These are phyloP conservation scores for Halictus rubicundus DNA, from an alignment of 1,140 invertebrate species.

Conservation along the genomic window DNA sequence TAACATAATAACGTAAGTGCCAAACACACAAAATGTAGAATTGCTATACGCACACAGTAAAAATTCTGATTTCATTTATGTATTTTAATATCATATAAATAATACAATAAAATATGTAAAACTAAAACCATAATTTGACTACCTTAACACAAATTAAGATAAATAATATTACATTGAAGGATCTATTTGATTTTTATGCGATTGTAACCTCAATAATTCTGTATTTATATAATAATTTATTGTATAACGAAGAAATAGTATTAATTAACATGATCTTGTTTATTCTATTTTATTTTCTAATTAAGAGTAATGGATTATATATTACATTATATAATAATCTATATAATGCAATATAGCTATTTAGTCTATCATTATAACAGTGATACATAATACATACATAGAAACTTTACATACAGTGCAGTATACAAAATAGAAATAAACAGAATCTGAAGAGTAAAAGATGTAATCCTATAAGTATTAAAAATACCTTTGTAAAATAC, in stretches of 20 bases:
- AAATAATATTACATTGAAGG: slow-evolving; percentile 20
- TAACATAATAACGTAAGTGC: slow-evolving; percentile 52
- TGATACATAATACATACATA: not conserved
- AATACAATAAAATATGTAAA: slow-evolving; percentile 3
- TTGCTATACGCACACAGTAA: slow-evolving; percentile 11
- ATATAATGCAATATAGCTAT: not conserved
- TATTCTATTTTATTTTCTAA: not conserved
- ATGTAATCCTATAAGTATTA: not conserved
- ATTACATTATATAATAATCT: too few species aligned
- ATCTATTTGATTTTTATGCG: not conserved
- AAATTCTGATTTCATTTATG: slow-evolving; percentile 20
- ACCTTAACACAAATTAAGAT: not conserved
- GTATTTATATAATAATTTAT: slow-evolving; percentile 13
- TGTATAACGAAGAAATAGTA: slow-evolving; percentile 1
- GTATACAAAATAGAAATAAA: not conserved
- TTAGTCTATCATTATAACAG: not conserved
- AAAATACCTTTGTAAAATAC: not conserved
- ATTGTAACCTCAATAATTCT: not conserved
- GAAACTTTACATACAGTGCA: not conserved
- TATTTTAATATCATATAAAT: slow-evolving; percentile 16
- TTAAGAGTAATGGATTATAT: not conserved
- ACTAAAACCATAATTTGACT: slow-evolving; percentile 8
- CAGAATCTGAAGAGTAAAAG: not conserved
- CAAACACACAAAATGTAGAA: slow-evolving; percentile 45
- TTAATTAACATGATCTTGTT: not conserved